Base-by-base conservation (phyloP, 1,140 invertebrate genomes). In the Lepidurus arcticus region DNA sequence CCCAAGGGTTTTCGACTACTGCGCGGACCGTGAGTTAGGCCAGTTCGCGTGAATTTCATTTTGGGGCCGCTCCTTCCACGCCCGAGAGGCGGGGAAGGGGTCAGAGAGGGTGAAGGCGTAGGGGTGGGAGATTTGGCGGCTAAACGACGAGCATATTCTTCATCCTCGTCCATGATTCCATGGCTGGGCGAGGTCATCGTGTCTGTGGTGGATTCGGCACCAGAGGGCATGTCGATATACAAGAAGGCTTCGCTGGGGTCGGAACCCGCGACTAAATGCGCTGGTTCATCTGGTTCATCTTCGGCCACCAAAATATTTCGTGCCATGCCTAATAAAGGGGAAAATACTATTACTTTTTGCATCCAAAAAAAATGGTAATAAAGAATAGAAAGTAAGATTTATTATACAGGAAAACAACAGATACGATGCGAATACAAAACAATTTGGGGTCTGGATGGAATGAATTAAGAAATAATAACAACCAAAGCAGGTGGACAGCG, bases 261-360 rank as follows among this genome's bases (percentile, higher is more conserved):
- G 16, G 53, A 65, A 65, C 53, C 53, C 7, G 53, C 7, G 53
- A 65, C 53, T 65, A 65, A 65, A 13, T 65, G 53, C 53, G 13
- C 53, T 65, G n/a, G n/a, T n/a, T n/a, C n/a, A n/a, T 65, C 53
- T 13, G 53, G 53, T n/a, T 65, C 53, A 21, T 65, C 53, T 65
- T 65, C 53, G 13, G 53, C 53, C 2, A 65, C 53, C 21, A 65
- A 21, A 65, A 65, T 65, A 21, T 65, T 65, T 16, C 53, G 16
- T 9, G 53, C 53, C 53, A 65, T 65, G 13, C 53, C 53, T 65
- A 65, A 4, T 16, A 7, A 65, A 65, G 53, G 21, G 21, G 4
- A 65, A 65, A 7, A 16, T n/a, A 16, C 2, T 34, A 34, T 34
- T 34, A 34, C 3, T 34, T 34, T 34, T 34, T 34, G 34, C 3